These are phyloP conservation scores for Silurus lanzhouensis DNA, from an alignment of 2,797 vertebrate species.

Conservation along the genomic window DNA sequence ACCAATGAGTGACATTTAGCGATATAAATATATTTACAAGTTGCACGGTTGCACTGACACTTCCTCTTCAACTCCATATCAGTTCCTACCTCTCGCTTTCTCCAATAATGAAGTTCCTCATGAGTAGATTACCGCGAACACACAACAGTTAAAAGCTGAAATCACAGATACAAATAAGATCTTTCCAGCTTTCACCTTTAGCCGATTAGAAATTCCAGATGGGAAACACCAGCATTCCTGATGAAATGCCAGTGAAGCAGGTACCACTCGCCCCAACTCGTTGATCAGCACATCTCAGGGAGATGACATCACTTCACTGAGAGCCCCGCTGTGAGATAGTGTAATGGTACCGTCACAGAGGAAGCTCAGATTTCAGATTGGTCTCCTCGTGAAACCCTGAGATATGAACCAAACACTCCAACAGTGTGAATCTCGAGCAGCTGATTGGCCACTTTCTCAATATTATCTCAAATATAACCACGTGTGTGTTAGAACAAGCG, in stretches of 20 bases:
- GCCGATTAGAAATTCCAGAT: neutral
- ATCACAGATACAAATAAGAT: neutral
- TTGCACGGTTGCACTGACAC: neutral
- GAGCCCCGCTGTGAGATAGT: neutral
- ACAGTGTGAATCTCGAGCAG: no score
- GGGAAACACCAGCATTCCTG: neutral
- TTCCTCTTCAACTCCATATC: neutral
- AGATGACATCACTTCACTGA: neutral
- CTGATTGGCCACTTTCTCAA: no score
- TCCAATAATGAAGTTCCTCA: neutral
- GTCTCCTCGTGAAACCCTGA: neutral
- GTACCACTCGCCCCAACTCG: neutral
- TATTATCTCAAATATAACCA: no score
- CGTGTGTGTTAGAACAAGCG: no score
- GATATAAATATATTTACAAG: neutral
- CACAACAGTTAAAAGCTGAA: neutral
- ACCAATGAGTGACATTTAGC: neutral
- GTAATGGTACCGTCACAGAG: neutral
- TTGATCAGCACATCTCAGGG: neutral
- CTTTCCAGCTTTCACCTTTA: neutral
- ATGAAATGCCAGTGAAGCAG: neutral
- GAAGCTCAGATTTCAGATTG: neutral
- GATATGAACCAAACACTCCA: no score
- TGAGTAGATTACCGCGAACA: neutral
- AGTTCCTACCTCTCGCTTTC: neutral